Conservation (phyloP, 2,797 vertebrate species). For the Danio jaintianensis region DNA sequence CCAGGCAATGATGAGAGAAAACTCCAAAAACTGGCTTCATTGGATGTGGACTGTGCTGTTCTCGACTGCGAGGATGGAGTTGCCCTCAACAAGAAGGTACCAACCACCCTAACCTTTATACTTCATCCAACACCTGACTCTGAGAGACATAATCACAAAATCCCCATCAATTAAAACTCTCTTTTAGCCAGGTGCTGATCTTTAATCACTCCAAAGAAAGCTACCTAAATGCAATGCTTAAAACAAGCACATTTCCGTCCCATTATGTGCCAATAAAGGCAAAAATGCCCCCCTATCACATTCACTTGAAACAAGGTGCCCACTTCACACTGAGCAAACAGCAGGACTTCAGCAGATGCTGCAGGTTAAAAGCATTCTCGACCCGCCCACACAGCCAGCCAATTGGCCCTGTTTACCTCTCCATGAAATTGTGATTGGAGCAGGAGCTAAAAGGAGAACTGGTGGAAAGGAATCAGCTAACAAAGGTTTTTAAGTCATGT, state of each 20-base stretch:
- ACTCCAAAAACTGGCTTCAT: conserved; percentile 87
- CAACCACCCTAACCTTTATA: background rate
- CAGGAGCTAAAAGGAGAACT: conserved; percentile 72
- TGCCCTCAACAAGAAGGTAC: conserved; percentile 94
- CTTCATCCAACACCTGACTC: conserved; percentile 45
- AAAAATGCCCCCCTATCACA: conserved; percentile 70
- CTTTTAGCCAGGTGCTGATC: conserved; percentile 75
- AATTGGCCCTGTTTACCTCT: conserved; percentile 78
- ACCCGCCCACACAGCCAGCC: conserved; percentile 76
- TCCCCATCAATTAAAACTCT: conserved; percentile 51
- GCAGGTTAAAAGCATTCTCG: conserved; percentile 85
- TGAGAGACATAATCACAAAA: conserved; percentile 29
- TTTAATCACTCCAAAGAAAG: conserved; percentile 78
- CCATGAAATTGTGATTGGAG: conserved; percentile 84
- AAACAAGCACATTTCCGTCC: conserved; percentile 79
- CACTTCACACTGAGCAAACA: conserved; percentile 82
- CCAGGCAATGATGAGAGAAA: conserved; percentile 95
- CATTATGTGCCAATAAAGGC: conserved; percentile 78
- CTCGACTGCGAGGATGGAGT: conserved; percentile 99
- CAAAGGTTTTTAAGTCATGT: conserved; percentile 83
- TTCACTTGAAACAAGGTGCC: conserved; percentile 85
- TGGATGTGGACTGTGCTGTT: conserved; percentile 92
- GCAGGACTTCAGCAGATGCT: conserved; percentile 83
- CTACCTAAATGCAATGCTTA: conserved; percentile 79
- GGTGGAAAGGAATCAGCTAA: conserved; percentile 71